Evolutionary conservation across 2,797 vertebrate genomes (phyloP).

Genomic region (Hemibagrus guttatus): DNA sequence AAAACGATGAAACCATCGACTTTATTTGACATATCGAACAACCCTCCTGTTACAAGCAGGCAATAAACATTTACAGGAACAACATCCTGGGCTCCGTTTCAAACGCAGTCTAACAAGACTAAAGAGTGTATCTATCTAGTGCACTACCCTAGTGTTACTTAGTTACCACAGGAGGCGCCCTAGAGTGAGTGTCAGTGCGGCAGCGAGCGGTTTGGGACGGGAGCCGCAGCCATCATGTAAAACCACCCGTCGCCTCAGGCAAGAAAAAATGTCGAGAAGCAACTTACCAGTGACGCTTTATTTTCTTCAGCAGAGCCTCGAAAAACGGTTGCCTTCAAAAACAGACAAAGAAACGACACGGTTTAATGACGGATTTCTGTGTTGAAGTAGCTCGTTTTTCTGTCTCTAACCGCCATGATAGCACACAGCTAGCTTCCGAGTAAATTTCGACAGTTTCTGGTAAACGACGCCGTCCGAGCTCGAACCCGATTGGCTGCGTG

Average conservation of each 20-base stretch:
- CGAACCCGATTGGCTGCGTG: conserved; percentile 41
- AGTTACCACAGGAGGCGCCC: too few relatives aligned
- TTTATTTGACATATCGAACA: neutral
- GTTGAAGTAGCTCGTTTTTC: too few relatives aligned
- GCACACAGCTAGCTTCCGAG: conserved; percentile 10
- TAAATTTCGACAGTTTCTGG: conserved; percentile 26
- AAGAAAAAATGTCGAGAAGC: neutral
- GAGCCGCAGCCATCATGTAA: neutral
- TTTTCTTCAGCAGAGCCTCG: neutral
- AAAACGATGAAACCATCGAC: neutral
- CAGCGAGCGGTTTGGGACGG: neutral
- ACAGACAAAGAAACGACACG: neutral
- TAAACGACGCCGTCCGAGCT: conserved; percentile 3
- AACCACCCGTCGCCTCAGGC: neutral
- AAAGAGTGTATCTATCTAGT: neutral
- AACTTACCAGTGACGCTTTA: conserved; percentile 11
- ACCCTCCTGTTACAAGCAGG: neutral
- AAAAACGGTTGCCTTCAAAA: neutral
- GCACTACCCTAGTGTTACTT: neutral
- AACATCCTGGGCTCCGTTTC: neutral
- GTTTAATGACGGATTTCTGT: neutral
- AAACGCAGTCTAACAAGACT: neutral
- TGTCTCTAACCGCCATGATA: neutral
- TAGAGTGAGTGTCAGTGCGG: neutral
- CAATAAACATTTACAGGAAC: neutral